Percentiles rank a stretch among this genome's conserved stretches.
Conservation (phyloP, 2,888 invertebrate species). For the Thecophora atra region DNA sequence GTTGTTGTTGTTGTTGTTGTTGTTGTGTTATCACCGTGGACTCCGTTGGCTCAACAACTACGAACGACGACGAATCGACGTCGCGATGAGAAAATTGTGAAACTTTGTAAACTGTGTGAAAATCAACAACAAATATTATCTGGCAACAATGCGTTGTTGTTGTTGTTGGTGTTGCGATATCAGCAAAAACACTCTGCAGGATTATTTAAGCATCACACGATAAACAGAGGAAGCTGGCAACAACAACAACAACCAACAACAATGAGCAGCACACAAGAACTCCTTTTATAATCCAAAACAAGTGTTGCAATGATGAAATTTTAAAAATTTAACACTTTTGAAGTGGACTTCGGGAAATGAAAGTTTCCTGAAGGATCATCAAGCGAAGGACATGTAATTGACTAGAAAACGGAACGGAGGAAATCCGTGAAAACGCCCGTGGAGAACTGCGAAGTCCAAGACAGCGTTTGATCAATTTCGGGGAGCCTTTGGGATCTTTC, state of each 20-base stretch:
- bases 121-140: not conserved
- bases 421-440: slow-evolving; percentile 24
- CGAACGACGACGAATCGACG: not conserved
- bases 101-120: not conserved
- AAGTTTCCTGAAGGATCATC: slow-evolving; percentile 38
- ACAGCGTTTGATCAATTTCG: too few relatives aligned
- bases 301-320: not conserved
- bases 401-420: not conserved
- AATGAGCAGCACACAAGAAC: slow-evolving; percentile 20
- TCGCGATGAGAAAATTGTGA: not conserved
- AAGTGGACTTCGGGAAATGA: slow-evolving; percentile 31
- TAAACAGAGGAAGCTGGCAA: slow-evolving; percentile 41
- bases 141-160: not conserved
- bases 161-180: not conserved
- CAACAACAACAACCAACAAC: slow-evolving; percentile 37
- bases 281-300: not conserved
- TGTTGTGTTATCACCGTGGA: not conserved
- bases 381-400: slow-evolving; percentile 12
- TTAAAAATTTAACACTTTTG: slow-evolving; percentile 27
- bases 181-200: not conserved
- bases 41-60: not conserved
- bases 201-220: slow-evolving; percentile 34
- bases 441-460: too few relatives aligned
- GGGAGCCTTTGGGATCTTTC: too few relatives aligned
- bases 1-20: slow-evolving; percentile 6